Percentiles rank a stretch among this genome's conserved stretches.
These are phyloP conservation scores for Prunella strophiata DNA, from an alignment of 2,797 vertebrate species.

Conservation along the genomic window DNA sequence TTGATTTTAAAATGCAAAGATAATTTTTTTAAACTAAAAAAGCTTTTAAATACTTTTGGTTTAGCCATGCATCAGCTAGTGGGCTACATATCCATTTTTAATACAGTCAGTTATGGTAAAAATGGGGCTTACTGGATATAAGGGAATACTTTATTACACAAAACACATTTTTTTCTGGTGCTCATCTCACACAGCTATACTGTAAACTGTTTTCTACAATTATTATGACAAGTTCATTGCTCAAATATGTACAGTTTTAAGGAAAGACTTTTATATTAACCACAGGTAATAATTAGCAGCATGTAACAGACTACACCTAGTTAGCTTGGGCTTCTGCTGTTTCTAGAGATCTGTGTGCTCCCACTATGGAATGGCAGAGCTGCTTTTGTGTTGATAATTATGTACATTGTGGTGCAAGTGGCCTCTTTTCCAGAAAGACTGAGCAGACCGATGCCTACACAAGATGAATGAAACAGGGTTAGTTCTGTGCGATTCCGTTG, in stretches of 20 bases:
- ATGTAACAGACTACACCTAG: constrained; percentile 60
- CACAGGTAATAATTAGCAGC: constrained; percentile 67
- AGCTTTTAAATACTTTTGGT: constrained; percentile 76
- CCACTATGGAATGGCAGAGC: constrained; percentile 47
- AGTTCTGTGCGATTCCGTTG: constrained; percentile 81
- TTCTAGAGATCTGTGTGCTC: constrained; percentile 30
- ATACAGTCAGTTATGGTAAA: constrained; percentile 68
- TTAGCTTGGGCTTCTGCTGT: constrained; percentile 55
- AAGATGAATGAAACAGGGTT: constrained; percentile 89
- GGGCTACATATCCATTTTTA: constrained; percentile 74
- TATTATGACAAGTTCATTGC: constrained; percentile 71
- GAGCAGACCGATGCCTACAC: constrained; percentile 72
- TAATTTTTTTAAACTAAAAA: constrained; percentile 73
- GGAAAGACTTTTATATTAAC: constrained; percentile 69
- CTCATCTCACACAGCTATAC: constrained; percentile 80
- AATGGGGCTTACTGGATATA: constrained; percentile 78
- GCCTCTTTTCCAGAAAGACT: constrained; percentile 68
- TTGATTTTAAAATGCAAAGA: constrained; percentile 77
- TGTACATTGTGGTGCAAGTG: constrained; percentile 61
- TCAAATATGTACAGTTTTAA: constrained; percentile 70
- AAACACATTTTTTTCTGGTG: constrained; percentile 82
- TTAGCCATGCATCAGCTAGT: constrained; percentile 73
- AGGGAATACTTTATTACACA: constrained; percentile 76
- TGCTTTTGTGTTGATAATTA: constrained; percentile 65
- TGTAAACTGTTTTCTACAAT: constrained; percentile 75